A percentile compares a stretch with the other conserved stretches of the same genome.
phyloP scores from a whole-genome alignment of 2,113 vertebrate species.

The Pristiophorus japonicus region DNA sequence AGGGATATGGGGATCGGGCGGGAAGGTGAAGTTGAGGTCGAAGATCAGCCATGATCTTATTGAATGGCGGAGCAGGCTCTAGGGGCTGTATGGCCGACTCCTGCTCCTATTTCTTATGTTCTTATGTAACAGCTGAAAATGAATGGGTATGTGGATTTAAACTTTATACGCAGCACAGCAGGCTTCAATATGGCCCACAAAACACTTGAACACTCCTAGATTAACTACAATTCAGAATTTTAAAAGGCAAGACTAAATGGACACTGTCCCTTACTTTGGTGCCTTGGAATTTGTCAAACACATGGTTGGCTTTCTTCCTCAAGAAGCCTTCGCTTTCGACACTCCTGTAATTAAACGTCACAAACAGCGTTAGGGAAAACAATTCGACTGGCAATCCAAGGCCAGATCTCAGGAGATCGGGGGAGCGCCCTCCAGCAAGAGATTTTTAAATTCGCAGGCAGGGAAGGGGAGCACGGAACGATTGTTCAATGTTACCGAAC shows the following conservation, averaged over 20 bases:
- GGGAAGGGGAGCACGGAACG: background rate
- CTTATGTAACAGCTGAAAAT: background rate
- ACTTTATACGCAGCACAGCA: background rate
- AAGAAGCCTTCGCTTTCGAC: conserved; percentile 64
- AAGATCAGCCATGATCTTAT: too few relatives aligned
- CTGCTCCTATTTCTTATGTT: too few relatives aligned
- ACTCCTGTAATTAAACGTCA: conserved; percentile 53
- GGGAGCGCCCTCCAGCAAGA: too few relatives aligned
- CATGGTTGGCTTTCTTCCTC: conserved; percentile 65
- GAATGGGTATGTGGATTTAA: background rate
- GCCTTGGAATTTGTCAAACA: conserved; percentile 70
- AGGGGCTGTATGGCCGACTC: too few relatives aligned
- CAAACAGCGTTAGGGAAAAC: background rate
- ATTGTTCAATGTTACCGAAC: background rate
- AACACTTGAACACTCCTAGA: background rate
- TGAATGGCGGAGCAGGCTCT: too few relatives aligned
- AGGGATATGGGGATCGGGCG: too few relatives aligned
- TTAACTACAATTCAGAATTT: background rate
- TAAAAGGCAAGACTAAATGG: background rate
- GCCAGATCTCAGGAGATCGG: background rate
- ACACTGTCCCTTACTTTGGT: conserved; percentile 57
- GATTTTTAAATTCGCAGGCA: background rate
- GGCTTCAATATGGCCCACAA: too few relatives aligned
- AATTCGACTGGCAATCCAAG: background rate
- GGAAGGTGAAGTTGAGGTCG: too few relatives aligned